phyloP scores from a whole-genome alignment of 2,113 vertebrate genomes.

The Tupaia chinensis region DNA sequence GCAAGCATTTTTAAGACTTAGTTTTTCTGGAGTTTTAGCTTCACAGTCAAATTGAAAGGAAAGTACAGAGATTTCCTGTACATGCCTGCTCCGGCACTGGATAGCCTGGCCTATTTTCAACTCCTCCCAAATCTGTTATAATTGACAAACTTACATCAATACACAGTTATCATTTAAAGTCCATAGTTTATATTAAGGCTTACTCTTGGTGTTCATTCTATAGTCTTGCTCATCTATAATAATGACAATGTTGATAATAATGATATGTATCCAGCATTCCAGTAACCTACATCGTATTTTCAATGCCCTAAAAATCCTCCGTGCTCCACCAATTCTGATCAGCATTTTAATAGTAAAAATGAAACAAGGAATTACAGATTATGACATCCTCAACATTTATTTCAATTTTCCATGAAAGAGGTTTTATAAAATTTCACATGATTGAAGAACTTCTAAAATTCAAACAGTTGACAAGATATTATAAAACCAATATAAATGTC shows the following conservation, averaged over 20 bases:
- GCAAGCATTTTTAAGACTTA: neutral
- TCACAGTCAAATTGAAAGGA: neutral
- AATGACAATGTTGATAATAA: neutral
- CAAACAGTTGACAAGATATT: neutral
- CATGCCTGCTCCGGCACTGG: no score
- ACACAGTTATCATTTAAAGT: neutral
- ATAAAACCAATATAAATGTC: neutral
- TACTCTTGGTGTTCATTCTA: neutral
- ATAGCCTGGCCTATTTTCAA: neutral
- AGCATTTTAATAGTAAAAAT: neutral
- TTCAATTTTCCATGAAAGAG: neutral
- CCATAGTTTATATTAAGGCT: neutral
- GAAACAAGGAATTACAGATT: neutral
- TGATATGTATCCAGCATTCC: neutral
- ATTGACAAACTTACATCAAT: neutral
- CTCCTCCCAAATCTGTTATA: neutral
- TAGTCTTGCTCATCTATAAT: no score
- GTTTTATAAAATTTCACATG: neutral
- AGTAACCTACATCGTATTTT: neutral
- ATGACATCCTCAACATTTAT: neutral
- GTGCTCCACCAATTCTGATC: neutral
- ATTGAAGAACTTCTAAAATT: neutral
- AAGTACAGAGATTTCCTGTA: no score
- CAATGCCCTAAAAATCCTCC: neutral
- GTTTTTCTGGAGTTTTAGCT: neutral